These are phyloP conservation scores for Tiliacea aurago DNA, from an alignment of 2,888 invertebrate genomes.

Conservation along the genomic window DNA sequence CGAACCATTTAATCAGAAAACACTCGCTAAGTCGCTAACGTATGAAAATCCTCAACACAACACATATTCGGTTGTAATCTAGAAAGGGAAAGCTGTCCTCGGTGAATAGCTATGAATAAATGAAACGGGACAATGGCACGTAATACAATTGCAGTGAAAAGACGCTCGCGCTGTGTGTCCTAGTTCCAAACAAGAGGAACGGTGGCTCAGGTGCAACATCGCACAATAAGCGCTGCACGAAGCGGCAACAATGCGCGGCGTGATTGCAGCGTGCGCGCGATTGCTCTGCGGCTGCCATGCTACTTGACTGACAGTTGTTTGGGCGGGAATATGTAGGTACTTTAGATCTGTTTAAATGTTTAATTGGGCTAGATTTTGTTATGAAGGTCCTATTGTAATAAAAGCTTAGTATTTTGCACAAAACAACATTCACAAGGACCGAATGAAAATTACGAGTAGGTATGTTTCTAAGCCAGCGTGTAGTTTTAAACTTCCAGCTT, in stretches of 20 bases:
- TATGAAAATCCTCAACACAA: conserved; percentile 36
- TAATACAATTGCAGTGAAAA: conserved; percentile 89
- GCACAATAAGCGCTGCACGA: conserved; percentile 76
- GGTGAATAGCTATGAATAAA: conserved; percentile 80
- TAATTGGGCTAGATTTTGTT: conserved; percentile 12
- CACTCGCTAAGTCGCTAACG: conserved; percentile 29
- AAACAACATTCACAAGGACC: neutral
- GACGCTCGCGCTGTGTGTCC: conserved; percentile 84
- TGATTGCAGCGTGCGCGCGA: conserved; percentile 70
- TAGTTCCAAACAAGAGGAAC: conserved; percentile 85
- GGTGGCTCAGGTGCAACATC: conserved; percentile 81
- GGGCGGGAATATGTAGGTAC: conserved; percentile 53
- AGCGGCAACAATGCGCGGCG: conserved; percentile 76
- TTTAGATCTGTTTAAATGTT: conserved; percentile 15
- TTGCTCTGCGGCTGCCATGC: conserved; percentile 67
- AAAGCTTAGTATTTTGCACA: neutral
- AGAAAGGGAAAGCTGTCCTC: conserved; percentile 80
- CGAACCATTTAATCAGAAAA: conserved; percentile 29
- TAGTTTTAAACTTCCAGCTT: neutral
- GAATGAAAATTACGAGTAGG: neutral
- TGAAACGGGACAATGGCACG: conserved; percentile 85
- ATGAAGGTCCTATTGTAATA: neutral
- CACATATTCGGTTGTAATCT: conserved; percentile 70
- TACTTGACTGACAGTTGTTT: conserved; percentile 71
- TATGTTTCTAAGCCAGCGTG: neutral